A percentile compares a stretch with the other conserved stretches of the same genome.
These are phyloP conservation scores for Euplexia lucipara DNA, from an alignment of 2,888 invertebrate species.

Conservation along the genomic window DNA sequence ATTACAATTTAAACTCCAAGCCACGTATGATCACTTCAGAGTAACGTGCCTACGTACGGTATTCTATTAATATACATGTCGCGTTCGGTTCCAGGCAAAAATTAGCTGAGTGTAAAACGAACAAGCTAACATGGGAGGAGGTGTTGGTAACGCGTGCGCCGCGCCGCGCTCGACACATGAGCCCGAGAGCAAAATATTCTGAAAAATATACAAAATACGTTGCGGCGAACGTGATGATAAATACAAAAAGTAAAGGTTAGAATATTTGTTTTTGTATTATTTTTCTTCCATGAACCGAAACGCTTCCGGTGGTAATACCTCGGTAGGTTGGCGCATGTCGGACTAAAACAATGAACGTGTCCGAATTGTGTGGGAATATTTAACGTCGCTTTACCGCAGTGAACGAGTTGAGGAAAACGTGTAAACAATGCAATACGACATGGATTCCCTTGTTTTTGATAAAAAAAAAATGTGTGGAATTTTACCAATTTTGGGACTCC, in stretches of 20 bases:
- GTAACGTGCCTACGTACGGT: constrained; percentile 1
- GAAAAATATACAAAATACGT: constrained; percentile 44
- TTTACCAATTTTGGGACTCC: constrained; percentile 6
- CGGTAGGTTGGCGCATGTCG: constrained; percentile 41
- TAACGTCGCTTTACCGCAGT: constrained; percentile 11
- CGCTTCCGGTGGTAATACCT: constrained; percentile 41
- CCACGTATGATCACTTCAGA: not conserved
- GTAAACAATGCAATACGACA: constrained; percentile 19
- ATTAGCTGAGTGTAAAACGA: constrained; percentile 30
- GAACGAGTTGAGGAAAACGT: constrained; percentile 8
- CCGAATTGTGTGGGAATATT: constrained; percentile 40
- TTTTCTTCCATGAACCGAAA: constrained; percentile 48
- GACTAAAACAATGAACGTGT: constrained; percentile 48
- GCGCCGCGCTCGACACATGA: constrained; percentile 16
- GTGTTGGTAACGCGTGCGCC: constrained; percentile 12
- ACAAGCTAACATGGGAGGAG: constrained; percentile 21
- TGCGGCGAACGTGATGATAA: constrained; percentile 54
- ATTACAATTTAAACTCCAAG: not conserved
- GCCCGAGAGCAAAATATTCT: constrained; percentile 22
- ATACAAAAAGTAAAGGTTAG: constrained; percentile 46
- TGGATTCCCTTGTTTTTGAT: not conserved
- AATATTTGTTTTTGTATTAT: constrained; percentile 42
- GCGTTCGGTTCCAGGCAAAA: constrained; percentile 27
- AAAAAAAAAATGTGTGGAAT: not conserved
- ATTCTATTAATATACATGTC: constrained; percentile 22